Base-by-base conservation (phyloP, 2,888 invertebrate genomes). In the Scelioninae gen. 1 region DNA sequence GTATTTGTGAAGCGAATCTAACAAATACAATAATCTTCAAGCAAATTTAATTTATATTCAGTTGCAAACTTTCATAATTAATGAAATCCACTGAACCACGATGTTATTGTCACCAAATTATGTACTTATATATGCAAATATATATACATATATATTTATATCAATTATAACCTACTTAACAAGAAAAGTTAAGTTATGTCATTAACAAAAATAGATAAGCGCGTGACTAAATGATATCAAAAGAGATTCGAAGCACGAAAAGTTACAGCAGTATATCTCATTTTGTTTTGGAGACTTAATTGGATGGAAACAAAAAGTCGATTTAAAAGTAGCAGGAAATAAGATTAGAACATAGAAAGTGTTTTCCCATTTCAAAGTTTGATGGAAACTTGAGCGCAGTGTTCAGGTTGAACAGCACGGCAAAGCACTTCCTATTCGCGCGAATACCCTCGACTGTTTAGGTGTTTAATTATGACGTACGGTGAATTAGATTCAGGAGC, bases 401-500 rank as follows among this genome's bases (percentile, higher is more conserved):
- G 74, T 72, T 83, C 76, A 58, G 72, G 58, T 45, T 74, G 55
- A 80, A 77, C 71, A 65, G 79, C 63, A 55, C 62, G 45, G 79
- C 66, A 79, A 75, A 83, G 83, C 71, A 71, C 78, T 79, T 71
- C 34, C 69, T 23, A 55, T 65, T 79, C 83, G 71, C 65, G 58
- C 56, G 75, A 71, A 69, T 71, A 60, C 69, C 43, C 63, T 51
- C 74, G 49, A 55, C 77, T 74, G 65, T 75, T 71, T 58, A 65
- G 79, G 79, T 83, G 83, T 83, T 83, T 83, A 83, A 83, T 83
- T 79, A 78, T 79, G 83, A 83, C 75, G 77, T 65, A 51, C 77
- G 15, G 51, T 45, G 63, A 58, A 68, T 68, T 78, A 49, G 62
- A 82, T 69, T 63, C 31, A 11, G 69, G 53, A 58, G 56, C 72